Evolutionary conservation across 2,797 vertebrate genomes (phyloP), one percentile per base, ranked within the genome.

Genomic region (Eulemur mongoz): DNA sequence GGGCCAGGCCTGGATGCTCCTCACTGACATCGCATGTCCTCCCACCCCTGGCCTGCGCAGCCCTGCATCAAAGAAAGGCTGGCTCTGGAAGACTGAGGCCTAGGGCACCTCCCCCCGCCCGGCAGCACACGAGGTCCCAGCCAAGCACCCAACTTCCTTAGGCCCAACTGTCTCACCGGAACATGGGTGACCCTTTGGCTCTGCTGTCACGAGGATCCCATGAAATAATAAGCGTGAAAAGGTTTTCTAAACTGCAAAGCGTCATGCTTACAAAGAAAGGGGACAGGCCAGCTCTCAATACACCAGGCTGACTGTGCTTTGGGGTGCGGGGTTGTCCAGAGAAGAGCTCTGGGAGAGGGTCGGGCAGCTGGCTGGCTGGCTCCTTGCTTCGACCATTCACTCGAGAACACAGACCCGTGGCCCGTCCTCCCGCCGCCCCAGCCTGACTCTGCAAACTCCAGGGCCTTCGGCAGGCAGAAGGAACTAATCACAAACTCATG

Each of bases 231-330:
- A 48, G n/a, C 11, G 22, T 0, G 40, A 81, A 43, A 57, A 59
- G 2, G 27, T 40, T 85, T 91, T 73, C 69, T 89, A 45, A 85
- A 25, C 38, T 18, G 30, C 38, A 69, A 67, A 86, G 35, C 61
- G 30, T 48, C 76, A 69, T 20, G 3, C 10, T 13, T 4, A 18
- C 40, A 30, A 35, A 80, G 70, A 69, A 80, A 40, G 35, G 65
- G 59, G 57, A 11, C 25, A 14, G n/a, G 81, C 57, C 30, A 57
- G 81, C 75, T 38, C 35, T 69, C 18, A 5, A 1, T 1, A 12
- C 45, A 13, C 23, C 27, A 20, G n/a, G 40, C 2, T 15, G 4
- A 63, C 12, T 3, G 15, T 0, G 22, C 8, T 7, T 2, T 1
- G 30, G 2, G 25, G 57, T 3, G 0, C 1, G 43, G 25, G 25